phyloP scores from a whole-genome alignment of 1,140 invertebrate genomes.

The Pinna nobilis region DNA sequence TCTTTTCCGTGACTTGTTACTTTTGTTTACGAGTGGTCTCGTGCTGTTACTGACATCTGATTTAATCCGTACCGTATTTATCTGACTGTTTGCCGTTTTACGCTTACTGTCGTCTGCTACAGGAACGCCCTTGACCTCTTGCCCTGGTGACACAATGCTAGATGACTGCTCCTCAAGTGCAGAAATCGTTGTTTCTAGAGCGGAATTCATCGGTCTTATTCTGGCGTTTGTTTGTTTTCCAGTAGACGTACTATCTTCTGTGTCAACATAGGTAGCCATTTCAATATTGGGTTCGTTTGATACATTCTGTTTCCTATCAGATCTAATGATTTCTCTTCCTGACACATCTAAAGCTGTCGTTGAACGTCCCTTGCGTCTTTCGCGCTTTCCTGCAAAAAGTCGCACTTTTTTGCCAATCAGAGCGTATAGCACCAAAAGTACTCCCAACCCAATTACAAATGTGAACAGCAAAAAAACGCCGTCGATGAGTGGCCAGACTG shows the following conservation, averaged over 20 bases:
- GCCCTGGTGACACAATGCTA: too few relatives aligned
- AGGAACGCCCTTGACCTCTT: not conserved
- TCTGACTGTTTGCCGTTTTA: not conserved
- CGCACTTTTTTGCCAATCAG: slow-evolving; percentile 33
- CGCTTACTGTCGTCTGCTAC: not conserved
- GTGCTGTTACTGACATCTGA: not conserved
- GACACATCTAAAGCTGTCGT: slow-evolving; percentile 18
- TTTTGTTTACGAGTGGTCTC: not conserved
- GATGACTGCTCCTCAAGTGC: too few relatives aligned
- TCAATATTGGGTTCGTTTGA: too few relatives aligned
- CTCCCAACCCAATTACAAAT: slow-evolving; percentile 15
- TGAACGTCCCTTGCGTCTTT: slow-evolving; percentile 16
- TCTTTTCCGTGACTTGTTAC: slow-evolving; percentile 1
- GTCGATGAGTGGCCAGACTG: slow-evolving; percentile 13
- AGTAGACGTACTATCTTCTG: not conserved
- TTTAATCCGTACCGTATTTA: too few relatives aligned
- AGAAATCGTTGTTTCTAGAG: not conserved
- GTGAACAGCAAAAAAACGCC: not conserved
- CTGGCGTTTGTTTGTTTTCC: too few relatives aligned
- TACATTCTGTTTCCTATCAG: not conserved
- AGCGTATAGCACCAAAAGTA: slow-evolving; percentile 32
- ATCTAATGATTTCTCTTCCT: not conserved
- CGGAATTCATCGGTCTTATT: not conserved
- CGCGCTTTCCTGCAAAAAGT: slow-evolving; percentile 35
- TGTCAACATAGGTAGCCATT: not conserved